Percentiles rank a stretch among this genome's conserved stretches.
Conservation (phyloP, 2,888 invertebrate genomes). For the Nomada fabriciana region DNA sequence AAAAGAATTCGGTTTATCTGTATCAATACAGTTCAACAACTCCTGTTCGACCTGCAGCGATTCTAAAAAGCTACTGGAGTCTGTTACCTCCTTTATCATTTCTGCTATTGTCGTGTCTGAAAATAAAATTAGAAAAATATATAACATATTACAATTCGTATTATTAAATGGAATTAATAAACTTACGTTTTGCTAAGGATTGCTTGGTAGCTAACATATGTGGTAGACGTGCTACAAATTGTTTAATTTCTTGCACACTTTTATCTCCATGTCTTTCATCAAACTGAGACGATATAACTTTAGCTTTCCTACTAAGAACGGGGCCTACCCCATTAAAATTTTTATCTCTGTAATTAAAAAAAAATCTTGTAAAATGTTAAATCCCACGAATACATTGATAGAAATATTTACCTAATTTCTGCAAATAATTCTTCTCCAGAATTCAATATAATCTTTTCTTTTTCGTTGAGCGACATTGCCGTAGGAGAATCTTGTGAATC, state of each 20-base stretch:
- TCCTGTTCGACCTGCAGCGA: slow-evolving; percentile 95
- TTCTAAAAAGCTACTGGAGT: slow-evolving; percentile 91
- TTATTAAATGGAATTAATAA: slow-evolving; percentile 14
- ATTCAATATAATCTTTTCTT: slow-evolving; percentile 92
- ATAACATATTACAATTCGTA: neutral
- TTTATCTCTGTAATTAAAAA: slow-evolving; percentile 89
- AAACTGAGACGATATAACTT: slow-evolving; percentile 93
- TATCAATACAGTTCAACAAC: slow-evolving; percentile 95
- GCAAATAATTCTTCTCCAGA: slow-evolving; percentile 95
- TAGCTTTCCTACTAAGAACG: slow-evolving; percentile 93
- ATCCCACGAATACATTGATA: neutral
- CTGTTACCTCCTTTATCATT: slow-evolving; percentile 94
- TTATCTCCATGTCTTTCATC: slow-evolving; percentile 94
- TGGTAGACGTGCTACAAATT: slow-evolving; percentile 95
- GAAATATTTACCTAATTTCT: slow-evolving; percentile 87
- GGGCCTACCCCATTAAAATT: slow-evolving; percentile 96
- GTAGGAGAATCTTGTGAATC: slow-evolving; percentile 88
- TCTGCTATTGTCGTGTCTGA: slow-evolving; percentile 96
- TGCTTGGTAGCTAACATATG: slow-evolving; percentile 94
- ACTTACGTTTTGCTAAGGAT: slow-evolving; percentile 89
- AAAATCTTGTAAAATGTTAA: slow-evolving; percentile 10
- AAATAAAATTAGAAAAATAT: neutral
- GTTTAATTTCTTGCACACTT: slow-evolving; percentile 97
- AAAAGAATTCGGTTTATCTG: slow-evolving; percentile 94
- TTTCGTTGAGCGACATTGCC: slow-evolving; percentile 88